These are phyloP conservation scores for Melanotus villosus DNA, from an alignment of 2,888 invertebrate species.

Conservation along the genomic window DNA sequence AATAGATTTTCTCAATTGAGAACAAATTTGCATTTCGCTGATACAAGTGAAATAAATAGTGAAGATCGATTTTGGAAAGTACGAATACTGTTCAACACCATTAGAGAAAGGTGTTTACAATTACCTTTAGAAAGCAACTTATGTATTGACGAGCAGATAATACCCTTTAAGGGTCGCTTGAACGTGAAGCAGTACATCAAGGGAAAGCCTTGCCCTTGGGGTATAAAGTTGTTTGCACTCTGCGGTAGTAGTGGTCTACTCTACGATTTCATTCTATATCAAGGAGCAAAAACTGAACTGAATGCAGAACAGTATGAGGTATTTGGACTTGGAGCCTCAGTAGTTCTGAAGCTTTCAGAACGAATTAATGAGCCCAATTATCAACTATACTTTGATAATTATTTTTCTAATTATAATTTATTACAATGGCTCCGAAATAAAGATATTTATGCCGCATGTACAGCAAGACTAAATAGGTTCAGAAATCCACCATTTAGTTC, in stretches of 20 bases:
- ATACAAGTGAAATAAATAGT: background rate
- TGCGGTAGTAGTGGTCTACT: conserved; percentile 52
- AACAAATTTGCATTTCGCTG: conserved; percentile 50
- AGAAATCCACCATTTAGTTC: conserved; percentile 32
- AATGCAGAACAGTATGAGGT: background rate
- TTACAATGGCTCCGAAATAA: conserved; percentile 41
- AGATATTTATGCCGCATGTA: conserved; percentile 34
- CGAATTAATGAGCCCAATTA: background rate
- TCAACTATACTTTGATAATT: conserved; percentile 8
- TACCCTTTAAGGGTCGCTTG: conserved; percentile 33
- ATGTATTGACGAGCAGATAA: conserved; percentile 30
- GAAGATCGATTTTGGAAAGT: conserved; percentile 53
- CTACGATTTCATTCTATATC: conserved; percentile 56
- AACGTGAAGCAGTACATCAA: conserved; percentile 40
- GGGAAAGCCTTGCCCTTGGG: no score
- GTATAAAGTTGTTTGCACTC: background rate
- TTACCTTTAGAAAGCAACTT: conserved; percentile 37
- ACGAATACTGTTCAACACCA: conserved; percentile 47
- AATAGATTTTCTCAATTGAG: conserved; percentile 51
- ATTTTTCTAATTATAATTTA: conserved; percentile 47
- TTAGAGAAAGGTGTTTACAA: conserved; percentile 43
- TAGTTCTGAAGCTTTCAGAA: background rate
- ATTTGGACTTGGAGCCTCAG: background rate
- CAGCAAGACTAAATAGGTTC: conserved; percentile 37
- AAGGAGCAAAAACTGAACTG: conserved; percentile 37